A percentile compares a stretch with the other conserved stretches of the same genome.
phyloP scores from a whole-genome alignment of 1,140 invertebrate genomes.

The Tenebrio molitor region DNA sequence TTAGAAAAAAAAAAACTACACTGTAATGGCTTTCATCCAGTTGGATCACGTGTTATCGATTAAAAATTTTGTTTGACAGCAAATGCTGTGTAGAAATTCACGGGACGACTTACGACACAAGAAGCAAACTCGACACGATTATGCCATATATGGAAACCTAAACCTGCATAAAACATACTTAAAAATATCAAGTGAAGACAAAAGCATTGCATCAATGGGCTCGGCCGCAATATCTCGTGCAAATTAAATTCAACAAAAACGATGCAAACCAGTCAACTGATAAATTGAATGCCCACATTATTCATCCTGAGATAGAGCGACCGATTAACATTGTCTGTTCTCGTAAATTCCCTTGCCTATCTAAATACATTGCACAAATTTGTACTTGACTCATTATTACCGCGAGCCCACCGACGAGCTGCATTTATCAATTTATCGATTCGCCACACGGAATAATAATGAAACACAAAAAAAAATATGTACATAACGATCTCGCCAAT shows the following conservation, averaged over 20 bases:
- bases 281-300: conserved; percentile 27
- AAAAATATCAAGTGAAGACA: conserved; percentile 34
- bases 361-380: not conserved
- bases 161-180: conserved; percentile 30
- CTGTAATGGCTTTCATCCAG: too few relatives aligned
- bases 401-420: not conserved
- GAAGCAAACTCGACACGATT: conserved; percentile 34
- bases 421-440: not conserved
- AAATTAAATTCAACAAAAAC: conserved; percentile 35
- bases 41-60: not conserved
- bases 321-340: not conserved
- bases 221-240: conserved; percentile 13
- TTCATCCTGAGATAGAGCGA: not conserved
- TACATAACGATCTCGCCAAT: too few relatives aligned
- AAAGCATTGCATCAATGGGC: conserved; percentile 30
- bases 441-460: too few relatives aligned
- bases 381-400: conserved; percentile 2
- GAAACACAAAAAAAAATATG: too few relatives aligned
- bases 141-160: conserved; percentile 36
- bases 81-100: conserved; percentile 35
- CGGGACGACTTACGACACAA: conserved; percentile 27
- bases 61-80: conserved; percentile 11
- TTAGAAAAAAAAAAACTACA: too few relatives aligned
- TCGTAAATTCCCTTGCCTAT: too few relatives aligned
- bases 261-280: conserved; percentile 15